Base-by-base conservation (phyloP, 35 echinoderm and acorn worm species). In the Heliocidaris tuberculata region DNA sequence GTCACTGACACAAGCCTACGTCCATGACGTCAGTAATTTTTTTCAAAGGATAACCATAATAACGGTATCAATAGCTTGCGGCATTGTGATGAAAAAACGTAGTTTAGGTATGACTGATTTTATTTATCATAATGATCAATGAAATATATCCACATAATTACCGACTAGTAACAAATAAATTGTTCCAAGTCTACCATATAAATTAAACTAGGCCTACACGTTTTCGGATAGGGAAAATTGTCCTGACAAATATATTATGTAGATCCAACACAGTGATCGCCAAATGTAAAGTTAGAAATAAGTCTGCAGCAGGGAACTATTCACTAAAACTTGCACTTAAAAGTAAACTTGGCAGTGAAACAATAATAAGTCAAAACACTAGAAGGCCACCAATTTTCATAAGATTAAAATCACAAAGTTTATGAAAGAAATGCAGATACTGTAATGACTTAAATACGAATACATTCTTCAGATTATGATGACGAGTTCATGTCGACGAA, bases 281-380 rank as follows among this genome's bases (percentile, higher is more conserved):
- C 31, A 89, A 47, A 89, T 24, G 5, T 47, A n/a, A 89, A 9
- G 6, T 32, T 32, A 47, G 24, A 32, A 32, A 16, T 16, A 89
- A 16, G 12, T 89, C 87, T 89, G 87, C 87, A 89, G 87, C 87
- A 48, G 87, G 87, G 87, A 47, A 78, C 19, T 78, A 32, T 42
- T 89, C 47, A 89, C 47, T 32, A 89, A 89, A 89, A 89, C 87
- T 89, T 89, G 87, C 87, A 89, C 31, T 89, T 47, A 48, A 89
- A 85, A 89, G 32, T 48, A 89, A n/a, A 89, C 87, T 89, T 89
- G 87, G 87, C 87, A 89, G 87, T 89, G 87, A 89, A 89, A 89
- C 87, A 32, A 89, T 47, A 89, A 24, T 89, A 48, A 89, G 31
- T 47, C 87, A 89, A 42, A 78, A 78, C 65, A 47, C 87, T 89